These are phyloP conservation scores for Crossaster papposus DNA, from an alignment of 53 echinoderm and acorn worm genomes.

Conservation along the genomic window DNA sequence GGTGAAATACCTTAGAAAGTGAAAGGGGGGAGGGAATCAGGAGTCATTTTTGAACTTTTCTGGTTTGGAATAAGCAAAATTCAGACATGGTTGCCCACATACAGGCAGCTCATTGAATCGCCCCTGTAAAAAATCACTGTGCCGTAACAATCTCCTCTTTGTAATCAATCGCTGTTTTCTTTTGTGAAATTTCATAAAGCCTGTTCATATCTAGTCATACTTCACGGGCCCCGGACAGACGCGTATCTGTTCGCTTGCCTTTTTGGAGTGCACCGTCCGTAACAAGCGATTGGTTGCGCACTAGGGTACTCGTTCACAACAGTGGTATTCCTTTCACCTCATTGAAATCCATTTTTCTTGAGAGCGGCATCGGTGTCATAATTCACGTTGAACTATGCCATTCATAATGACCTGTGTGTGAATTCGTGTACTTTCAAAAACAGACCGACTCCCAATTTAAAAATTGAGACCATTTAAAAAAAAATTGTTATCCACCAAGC, in stretches of 20 bases:
- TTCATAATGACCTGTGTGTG: neutral
- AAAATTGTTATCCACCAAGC: too few relatives aligned
- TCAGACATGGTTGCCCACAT: conserved; percentile 8
- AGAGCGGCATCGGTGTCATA: neutral
- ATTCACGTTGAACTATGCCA: neutral
- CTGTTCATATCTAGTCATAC: neutral
- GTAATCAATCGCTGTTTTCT: neutral
- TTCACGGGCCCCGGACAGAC: neutral
- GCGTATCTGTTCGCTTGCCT: neutral
- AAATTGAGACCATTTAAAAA: too few relatives aligned
- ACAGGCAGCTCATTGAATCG: neutral
- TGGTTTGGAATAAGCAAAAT: neutral
- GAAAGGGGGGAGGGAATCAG: too few relatives aligned
- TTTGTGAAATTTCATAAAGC: neutral
- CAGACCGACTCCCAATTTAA: too few relatives aligned
- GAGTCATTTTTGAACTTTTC: neutral
- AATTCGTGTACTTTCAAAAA: neutral
- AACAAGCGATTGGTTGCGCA: neutral
- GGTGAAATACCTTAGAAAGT: too few relatives aligned
- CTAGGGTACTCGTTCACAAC: neutral
- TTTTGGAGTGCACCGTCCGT: neutral
- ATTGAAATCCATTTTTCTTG: too few relatives aligned
- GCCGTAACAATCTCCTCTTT: neutral
- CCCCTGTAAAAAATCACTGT: neutral
- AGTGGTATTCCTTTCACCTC: neutral